Evolutionary conservation across 2,797 vertebrate genomes (phyloP).

Genomic region (Gobionotothen gibberifrons): DNA sequence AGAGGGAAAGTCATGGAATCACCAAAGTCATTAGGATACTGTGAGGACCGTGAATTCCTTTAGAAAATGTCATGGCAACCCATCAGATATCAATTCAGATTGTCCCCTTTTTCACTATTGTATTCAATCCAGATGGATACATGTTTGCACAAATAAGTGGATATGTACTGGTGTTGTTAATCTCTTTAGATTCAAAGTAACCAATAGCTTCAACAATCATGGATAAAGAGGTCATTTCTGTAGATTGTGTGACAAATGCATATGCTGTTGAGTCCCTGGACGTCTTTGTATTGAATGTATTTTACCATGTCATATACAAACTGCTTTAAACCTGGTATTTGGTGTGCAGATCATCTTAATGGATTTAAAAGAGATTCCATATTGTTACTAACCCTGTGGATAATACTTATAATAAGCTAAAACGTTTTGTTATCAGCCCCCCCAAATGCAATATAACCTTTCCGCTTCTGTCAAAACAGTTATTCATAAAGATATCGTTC

Average conservation of each 20-base stretch:
- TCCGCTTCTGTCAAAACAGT: neutral
- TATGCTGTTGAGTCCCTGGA: neutral
- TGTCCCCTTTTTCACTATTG: neutral
- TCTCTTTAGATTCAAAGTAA: neutral
- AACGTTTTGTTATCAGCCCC: neutral
- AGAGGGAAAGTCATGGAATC: neutral
- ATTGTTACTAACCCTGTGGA: neutral
- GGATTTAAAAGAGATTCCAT: neutral
- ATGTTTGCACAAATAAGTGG: neutral
- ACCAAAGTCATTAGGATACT: neutral
- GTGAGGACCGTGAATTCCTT: neutral
- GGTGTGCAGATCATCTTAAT: neutral
- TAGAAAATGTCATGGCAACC: neutral
- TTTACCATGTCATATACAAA: neutral
- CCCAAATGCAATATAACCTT: neutral
- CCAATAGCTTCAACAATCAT: neutral
- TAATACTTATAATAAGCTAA: neutral
- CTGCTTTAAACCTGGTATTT: neutral
- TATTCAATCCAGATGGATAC: neutral
- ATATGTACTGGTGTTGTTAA: neutral
- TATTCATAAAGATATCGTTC: constrained; percentile 6
- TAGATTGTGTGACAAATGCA: neutral
- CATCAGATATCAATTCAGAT: neutral
- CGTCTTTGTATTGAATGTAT: neutral
- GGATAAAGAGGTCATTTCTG: neutral